Percentiles rank a stretch among this genome's conserved stretches.
phyloP scores from a whole-genome alignment of 2,888 invertebrate genomes.

The Eueremaeus valkanovi region DNA sequence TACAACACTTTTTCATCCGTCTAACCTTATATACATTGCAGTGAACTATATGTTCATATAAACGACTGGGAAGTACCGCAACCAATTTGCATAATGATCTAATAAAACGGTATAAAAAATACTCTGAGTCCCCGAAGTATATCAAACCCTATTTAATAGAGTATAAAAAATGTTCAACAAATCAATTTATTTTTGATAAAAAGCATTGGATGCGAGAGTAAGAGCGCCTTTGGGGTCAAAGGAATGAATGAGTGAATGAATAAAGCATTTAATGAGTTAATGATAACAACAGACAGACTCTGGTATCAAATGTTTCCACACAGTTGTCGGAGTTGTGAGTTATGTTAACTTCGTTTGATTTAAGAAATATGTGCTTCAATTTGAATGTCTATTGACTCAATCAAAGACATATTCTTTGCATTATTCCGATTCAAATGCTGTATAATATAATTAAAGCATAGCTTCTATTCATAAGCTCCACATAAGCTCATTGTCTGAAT shows the following conservation, averaged over 20 bases:
- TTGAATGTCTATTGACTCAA: background rate
- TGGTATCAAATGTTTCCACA: background rate
- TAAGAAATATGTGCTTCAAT: background rate
- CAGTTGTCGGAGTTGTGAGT: background rate
- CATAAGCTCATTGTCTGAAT: conserved; percentile 19
- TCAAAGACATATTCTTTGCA: conserved; percentile 3
- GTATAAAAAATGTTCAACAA: conserved; percentile 34
- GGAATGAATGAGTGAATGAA: conserved; percentile 16
- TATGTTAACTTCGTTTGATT: conserved; percentile 1
- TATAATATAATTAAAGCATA: background rate
- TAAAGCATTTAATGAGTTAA: conserved; percentile 36
- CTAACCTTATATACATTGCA: conserved; percentile 15
- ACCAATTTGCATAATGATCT: conserved; percentile 36
- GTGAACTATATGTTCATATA: conserved; percentile 10
- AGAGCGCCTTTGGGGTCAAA: conserved; percentile 25
- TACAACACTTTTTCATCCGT: conserved; percentile 29
- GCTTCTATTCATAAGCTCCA: background rate
- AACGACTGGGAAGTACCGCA: conserved; percentile 34
- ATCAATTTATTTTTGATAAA: conserved; percentile 35
- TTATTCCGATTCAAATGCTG: background rate
- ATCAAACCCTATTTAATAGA: conserved; percentile 36
- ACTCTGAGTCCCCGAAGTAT: conserved; percentile 26
- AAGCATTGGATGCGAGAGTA: conserved; percentile 19
- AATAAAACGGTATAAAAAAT: conserved; percentile 33
- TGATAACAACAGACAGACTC: conserved; percentile 12